phyloP scores from a whole-genome alignment of 2,797 vertebrate species.

The Moxostoma hubbsi region DNA sequence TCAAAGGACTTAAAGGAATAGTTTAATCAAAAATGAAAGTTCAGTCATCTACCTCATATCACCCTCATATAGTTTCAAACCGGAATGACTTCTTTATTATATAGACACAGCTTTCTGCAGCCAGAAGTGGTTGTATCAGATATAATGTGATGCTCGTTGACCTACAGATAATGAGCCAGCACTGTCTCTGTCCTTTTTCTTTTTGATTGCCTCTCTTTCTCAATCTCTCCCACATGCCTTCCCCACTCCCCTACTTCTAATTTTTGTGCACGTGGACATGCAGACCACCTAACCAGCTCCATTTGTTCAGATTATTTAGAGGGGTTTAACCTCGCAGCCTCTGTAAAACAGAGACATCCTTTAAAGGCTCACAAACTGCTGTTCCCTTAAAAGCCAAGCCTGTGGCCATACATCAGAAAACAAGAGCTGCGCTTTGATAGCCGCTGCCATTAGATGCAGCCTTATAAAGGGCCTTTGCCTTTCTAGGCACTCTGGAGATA shows the following conservation, averaged over 20 bases:
- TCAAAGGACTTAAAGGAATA: slow-evolving; percentile 20
- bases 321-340: slow-evolving; percentile 64
- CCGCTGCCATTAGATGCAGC: slow-evolving; percentile 57
- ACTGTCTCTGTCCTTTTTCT: neutral
- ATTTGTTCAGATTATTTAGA: slow-evolving; percentile 63
- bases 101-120: neutral
- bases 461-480: slow-evolving; percentile 72
- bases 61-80: no score
- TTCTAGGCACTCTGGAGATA: slow-evolving; percentile 79
- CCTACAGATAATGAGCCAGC: slow-evolving; percentile 8
- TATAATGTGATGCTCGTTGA: neutral
- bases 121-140: neutral
- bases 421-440: slow-evolving; percentile 57
- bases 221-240: neutral
- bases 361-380: slow-evolving; percentile 55
- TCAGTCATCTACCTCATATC: no score
- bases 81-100: neutral
- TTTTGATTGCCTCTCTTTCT: slow-evolving; percentile 3
- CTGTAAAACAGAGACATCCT: slow-evolving; percentile 63
- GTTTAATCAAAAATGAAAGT: no score
- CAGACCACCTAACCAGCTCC: slow-evolving; percentile 61
- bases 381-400: slow-evolving; percentile 57
- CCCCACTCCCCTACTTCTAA: neutral
- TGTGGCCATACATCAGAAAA: slow-evolving; percentile 53
- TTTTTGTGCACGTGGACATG: slow-evolving; percentile 14